phyloP scores from a whole-genome alignment of 2,888 invertebrate species.

The Andricus curvator region DNA sequence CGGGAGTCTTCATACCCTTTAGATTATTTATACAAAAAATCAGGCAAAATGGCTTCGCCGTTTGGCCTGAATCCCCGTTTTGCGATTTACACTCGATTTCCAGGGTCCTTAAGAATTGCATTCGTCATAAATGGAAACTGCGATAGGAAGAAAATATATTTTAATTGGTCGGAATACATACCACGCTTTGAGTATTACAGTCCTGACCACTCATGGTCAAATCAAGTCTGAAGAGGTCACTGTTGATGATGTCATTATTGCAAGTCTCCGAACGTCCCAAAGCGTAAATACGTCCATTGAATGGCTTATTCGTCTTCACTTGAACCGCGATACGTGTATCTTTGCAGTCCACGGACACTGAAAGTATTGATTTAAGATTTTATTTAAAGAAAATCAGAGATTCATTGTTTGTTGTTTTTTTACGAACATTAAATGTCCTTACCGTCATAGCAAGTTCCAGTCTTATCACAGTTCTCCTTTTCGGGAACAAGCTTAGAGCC shows the following conservation, averaged over 20 bases:
- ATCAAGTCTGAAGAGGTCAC: constrained; percentile 94
- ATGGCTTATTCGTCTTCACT: constrained; percentile 95
- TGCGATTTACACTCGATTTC: no score
- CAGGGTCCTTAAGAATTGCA: no score
- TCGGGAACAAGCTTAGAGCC: constrained; percentile 10
- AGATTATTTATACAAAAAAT: no score
- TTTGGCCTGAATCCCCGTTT: no score
- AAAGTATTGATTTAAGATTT: constrained; percentile 60
- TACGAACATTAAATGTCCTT: constrained; percentile 66
- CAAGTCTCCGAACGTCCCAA: constrained; percentile 96
- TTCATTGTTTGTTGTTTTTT: constrained; percentile 23
- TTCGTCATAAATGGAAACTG: neutral
- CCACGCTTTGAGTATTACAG: constrained; percentile 97
- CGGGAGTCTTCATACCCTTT: no score
- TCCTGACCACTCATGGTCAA: constrained; percentile 96
- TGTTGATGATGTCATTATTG: constrained; percentile 95
- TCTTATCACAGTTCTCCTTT: constrained; percentile 90
- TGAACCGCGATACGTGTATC: constrained; percentile 96
- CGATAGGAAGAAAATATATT: neutral
- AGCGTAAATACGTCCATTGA: constrained; percentile 96
- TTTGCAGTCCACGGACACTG: constrained; percentile 96
- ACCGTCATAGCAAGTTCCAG: constrained; percentile 97
- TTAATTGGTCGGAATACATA: constrained; percentile 79
- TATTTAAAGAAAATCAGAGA: constrained; percentile 41
- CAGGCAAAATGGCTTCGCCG: no score